Evolutionary conservation across 2,888 invertebrate species (phyloP), one percentile per base, ranked within the genome.

Genomic region (Aquatica leii): DNA sequence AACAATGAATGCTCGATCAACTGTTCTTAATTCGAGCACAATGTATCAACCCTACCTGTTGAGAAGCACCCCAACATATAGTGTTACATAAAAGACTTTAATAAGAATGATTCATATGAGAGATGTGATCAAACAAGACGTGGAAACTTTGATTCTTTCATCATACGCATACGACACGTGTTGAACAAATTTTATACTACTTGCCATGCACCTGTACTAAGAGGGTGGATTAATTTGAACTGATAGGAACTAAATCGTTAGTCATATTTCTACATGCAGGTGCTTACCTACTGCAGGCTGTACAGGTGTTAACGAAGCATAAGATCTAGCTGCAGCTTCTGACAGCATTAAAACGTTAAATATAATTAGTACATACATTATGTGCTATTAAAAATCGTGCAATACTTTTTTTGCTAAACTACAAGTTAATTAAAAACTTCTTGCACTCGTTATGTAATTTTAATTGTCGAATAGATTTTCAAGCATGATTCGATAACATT

Each of bases 271-370:
- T n/a, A 20, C 24, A 51, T 52, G 56, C 46, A 57, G 65, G 70
- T 69, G 78, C 84, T 83, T 82, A 83, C 84, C 83, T 82, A 83
- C 81, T 73, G 82, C 77, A 77, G 82, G 81, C 76, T 82, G 81
- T 74, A 83, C 82, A 73, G 85, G 83, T 78, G 84, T 85, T 78
- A 85, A 81, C 76, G 85, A 84, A 74, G 85, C 83, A 79, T 85
- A 85, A 70, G 85, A 85, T 75, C 84, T 82, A 80, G 83, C 80
- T 74, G 81, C 80, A 77, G 80, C 82, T 81, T 81, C 83, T 82
- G 82, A 75, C 75, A 76, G 80, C 79, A 73, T 75, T 73, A 75
- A 74, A 72, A 65, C 37, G 12, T 50, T 51, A 48, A 15, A 51
- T 41, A 57, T n/a, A 41, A 34, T 51, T 59, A 59, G 59, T 46